These are phyloP conservation scores for Sebastes ruberrimus DNA, from an alignment of 2,797 vertebrate genomes.

Conservation along the genomic window DNA sequence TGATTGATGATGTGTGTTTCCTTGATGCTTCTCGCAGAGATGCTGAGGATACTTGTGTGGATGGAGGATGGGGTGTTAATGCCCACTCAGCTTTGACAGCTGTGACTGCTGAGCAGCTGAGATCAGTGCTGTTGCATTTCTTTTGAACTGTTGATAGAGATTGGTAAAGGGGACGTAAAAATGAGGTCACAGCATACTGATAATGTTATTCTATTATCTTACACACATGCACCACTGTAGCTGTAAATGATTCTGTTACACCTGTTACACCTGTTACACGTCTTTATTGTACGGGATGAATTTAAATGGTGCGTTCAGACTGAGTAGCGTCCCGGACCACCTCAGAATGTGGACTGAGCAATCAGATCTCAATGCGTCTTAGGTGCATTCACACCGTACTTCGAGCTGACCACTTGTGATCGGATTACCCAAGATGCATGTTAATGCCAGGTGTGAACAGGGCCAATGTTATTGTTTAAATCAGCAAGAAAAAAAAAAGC, in stretches of 20 bases:
- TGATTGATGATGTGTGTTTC: slow-evolving; percentile 41
- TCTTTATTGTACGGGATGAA: background rate
- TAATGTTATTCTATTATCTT: too few species aligned
- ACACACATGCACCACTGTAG: background rate
- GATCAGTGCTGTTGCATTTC: background rate
- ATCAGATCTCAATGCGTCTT: too few species aligned
- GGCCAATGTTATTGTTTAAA: too few species aligned
- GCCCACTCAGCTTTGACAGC: slow-evolving; percentile 5
- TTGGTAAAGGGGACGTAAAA: background rate
- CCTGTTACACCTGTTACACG: background rate
- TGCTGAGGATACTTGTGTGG: background rate
- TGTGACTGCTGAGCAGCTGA: background rate
- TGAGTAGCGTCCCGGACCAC: background rate
- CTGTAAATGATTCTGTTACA: background rate
- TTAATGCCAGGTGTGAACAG: too few species aligned
- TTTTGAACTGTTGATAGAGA: background rate
- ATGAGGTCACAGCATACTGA: background rate
- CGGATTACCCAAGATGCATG: too few species aligned
- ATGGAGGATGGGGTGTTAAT: background rate
- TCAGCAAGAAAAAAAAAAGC: too few species aligned
- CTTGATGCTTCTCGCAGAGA: slow-evolving; percentile 17
- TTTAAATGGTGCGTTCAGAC: background rate
- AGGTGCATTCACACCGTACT: too few species aligned
- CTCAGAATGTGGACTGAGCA: too few species aligned
- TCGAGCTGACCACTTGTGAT: too few species aligned